A percentile compares a stretch with the other conserved stretches of the same genome.
phyloP scores from a whole-genome alignment of 2,113 vertebrate species.

The Planiliza haematocheilus region DNA sequence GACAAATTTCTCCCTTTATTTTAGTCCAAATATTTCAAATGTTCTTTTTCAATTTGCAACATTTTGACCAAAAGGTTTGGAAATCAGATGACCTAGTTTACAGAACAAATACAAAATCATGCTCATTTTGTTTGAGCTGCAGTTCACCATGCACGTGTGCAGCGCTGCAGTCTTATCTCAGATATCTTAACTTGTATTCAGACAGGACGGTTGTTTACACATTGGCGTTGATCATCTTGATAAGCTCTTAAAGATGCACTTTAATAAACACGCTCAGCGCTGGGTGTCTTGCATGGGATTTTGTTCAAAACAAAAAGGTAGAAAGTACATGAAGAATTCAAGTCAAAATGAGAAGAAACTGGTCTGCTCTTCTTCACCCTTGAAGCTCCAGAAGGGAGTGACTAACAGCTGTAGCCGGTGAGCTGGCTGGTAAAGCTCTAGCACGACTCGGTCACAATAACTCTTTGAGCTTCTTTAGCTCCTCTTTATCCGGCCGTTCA shows the following conservation, averaged over 20 bases:
- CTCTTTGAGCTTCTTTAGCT: no score
- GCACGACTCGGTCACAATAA: no score
- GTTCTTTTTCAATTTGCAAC: conserved; percentile 2
- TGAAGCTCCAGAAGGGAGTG: no score
- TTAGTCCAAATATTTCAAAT: not conserved
- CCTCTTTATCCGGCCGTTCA: no score
- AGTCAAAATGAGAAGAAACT: no score
- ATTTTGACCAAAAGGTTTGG: not conserved
- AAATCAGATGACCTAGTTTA: not conserved
- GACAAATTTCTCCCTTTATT: not conserved
- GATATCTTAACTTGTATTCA: conserved; percentile 3
- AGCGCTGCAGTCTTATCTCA: not conserved
- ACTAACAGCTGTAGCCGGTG: no score
- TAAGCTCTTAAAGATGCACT: not conserved
- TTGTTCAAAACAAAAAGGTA: no score
- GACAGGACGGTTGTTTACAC: not conserved
- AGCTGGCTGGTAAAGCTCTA: no score
- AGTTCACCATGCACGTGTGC: not conserved
- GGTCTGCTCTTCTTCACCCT: no score
- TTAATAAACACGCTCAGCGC: not conserved
- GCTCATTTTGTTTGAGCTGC: not conserved
- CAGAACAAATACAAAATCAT: not conserved
- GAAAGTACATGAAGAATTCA: no score
- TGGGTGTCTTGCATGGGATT: no score
- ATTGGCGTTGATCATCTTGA: not conserved